Conservation (phyloP, 2,113 vertebrate species). For the Oreochromis niloticus region DNA sequence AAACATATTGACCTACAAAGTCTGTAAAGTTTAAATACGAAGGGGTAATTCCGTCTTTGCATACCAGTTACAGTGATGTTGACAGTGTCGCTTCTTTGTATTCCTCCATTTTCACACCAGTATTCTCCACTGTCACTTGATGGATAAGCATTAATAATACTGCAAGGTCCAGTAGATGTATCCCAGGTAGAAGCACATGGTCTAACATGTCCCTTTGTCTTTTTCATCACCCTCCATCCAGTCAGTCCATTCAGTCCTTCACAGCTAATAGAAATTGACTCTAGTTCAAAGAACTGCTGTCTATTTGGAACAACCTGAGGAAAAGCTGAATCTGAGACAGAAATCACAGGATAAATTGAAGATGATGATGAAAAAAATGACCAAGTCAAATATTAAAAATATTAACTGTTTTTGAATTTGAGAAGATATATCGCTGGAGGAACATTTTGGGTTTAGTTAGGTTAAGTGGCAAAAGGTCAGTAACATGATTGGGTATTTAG, state of each 20-base stretch:
- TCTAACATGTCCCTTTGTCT: not conserved
- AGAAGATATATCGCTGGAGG: not conserved
- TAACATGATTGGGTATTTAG: not conserved
- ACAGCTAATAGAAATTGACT: not conserved
- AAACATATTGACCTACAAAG: not conserved
- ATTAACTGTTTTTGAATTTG: not conserved
- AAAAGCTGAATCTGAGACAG: not conserved
- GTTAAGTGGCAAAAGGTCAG: not conserved
- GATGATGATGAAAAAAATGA: not conserved
- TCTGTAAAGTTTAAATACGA: not conserved
- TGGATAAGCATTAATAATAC: not conserved
- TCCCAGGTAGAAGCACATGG: not conserved
- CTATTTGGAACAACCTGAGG: not conserved
- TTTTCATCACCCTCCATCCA: not conserved
- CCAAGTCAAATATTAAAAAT: not conserved
- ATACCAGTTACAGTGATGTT: not conserved
- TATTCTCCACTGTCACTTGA: not conserved
- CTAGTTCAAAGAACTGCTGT: not conserved
- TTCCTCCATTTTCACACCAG: not conserved
- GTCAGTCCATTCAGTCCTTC: not conserved
- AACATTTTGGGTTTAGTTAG: not conserved
- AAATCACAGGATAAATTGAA: not conserved
- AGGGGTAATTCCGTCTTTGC: not conserved
- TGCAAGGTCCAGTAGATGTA: not conserved
- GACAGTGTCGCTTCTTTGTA: not conserved